Evolutionary conservation across 2,113 vertebrate species (phyloP).

Genomic region (Chlamydotis undulata): DNA sequence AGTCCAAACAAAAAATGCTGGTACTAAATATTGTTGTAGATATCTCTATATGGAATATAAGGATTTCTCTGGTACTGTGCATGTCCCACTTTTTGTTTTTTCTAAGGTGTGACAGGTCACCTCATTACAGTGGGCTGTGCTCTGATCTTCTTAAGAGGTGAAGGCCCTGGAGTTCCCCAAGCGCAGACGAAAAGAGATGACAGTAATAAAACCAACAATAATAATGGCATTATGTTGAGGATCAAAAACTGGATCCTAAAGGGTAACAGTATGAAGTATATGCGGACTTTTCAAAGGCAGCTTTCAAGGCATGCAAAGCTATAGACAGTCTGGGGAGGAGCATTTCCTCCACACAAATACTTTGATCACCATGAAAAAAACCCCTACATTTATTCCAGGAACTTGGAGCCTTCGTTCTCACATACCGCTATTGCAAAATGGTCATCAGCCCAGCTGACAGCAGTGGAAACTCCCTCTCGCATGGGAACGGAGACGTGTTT

Average conservation of each 20-base stretch:
- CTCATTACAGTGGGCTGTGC: background rate
- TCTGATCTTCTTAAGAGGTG: background rate
- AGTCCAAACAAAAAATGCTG: background rate
- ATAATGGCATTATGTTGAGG: background rate
- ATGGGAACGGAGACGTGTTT: background rate
- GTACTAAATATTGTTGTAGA: background rate
- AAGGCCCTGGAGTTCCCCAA: background rate
- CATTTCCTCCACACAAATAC: background rate
- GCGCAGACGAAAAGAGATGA: background rate
- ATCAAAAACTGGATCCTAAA: background rate
- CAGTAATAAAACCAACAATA: background rate
- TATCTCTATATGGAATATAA: background rate
- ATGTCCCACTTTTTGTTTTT: background rate
- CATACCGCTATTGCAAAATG: background rate
- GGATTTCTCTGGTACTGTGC: background rate
- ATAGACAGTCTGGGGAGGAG: background rate
- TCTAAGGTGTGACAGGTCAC: background rate
- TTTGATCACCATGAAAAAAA: background rate
- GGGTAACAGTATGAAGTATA: background rate
- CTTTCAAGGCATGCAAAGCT: background rate
- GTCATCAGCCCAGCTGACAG: background rate
- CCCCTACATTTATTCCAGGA: background rate
- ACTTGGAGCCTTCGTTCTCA: background rate
- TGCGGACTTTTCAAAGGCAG: background rate
- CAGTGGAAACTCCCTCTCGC: background rate